Conservation (phyloP, 2,797 vertebrate species). For the Okamejei kenojei region DNA sequence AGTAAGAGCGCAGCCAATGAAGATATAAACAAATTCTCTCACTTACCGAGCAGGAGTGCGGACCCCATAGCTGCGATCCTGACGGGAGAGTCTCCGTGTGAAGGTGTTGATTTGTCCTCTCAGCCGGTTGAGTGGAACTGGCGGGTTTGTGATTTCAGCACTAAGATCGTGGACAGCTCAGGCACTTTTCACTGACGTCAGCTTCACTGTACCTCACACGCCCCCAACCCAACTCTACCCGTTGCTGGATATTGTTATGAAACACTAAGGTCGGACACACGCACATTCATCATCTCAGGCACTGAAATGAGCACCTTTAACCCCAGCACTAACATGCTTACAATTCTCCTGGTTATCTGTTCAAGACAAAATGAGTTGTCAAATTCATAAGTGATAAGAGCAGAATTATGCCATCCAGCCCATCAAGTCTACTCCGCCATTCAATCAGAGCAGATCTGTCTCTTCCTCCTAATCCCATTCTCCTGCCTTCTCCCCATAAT, state of each 20-base stretch:
- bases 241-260: too few species aligned
- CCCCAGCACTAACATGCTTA: neutral
- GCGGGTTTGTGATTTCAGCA: constrained; percentile 24
- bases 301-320: neutral
- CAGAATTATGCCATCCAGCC: too few species aligned
- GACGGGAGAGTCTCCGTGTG: neutral
- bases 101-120: neutral
- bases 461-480: too few species aligned
- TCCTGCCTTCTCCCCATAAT: too few species aligned
- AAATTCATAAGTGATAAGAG: too few species aligned
- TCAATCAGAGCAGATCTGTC: too few species aligned
- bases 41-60: neutral
- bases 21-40: neutral
- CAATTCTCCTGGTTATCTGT: neutral
- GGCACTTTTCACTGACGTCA: constrained; percentile 12
- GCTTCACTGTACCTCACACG: neutral
- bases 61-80: neutral
- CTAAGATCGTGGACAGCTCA: neutral
- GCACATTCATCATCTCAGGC: neutral
- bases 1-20: neutral
- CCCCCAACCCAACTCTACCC: neutral
- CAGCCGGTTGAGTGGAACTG: neutral
- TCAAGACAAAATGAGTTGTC: neutral
- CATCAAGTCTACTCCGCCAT: too few species aligned
- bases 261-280: neutral